A percentile compares a stretch with the other conserved stretches of the same genome.
Evolutionary conservation across 2,797 vertebrate genomes (phyloP).

Genomic region (Alosa sapidissima): DNA sequence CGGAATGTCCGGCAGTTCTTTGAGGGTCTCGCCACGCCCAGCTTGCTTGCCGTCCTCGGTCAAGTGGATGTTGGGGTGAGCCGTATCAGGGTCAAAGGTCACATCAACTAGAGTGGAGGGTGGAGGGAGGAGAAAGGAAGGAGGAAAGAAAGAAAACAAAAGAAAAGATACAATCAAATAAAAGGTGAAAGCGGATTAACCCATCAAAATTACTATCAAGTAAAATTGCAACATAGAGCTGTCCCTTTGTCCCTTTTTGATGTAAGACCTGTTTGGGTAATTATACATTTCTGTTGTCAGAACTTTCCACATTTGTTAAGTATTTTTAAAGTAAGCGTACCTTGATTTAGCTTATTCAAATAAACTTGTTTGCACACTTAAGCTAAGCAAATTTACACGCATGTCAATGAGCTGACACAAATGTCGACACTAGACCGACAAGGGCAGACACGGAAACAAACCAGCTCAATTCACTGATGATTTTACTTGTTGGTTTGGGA

Average conservation of each 20-base stretch:
- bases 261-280: not conserved
- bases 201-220: too few species aligned
- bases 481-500: not conserved
- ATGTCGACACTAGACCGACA: not conserved
- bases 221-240: too few species aligned
- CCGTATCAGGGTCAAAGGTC: conserved; percentile 44
- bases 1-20: not conserved
- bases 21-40: not conserved
- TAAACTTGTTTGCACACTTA: not conserved
- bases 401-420: not conserved
- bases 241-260: too few species aligned
- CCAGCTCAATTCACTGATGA: not conserved
- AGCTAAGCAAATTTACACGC: not conserved
- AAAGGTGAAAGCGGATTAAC: too few species aligned
- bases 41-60: conserved; percentile 37
- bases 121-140: too few species aligned
- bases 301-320: not conserved
- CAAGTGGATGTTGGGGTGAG: conserved; percentile 30
- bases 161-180: not conserved
- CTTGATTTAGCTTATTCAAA: not conserved
- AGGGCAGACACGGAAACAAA: not conserved
- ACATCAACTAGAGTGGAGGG: conserved; percentile 36
- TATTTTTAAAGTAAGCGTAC: not conserved
- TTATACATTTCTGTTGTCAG: not conserved
- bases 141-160: not conserved